Evolutionary conservation across 2,888 invertebrate genomes (phyloP), one percentile per base, ranked within the genome.

Genomic region (Globia sparganii): DNA sequence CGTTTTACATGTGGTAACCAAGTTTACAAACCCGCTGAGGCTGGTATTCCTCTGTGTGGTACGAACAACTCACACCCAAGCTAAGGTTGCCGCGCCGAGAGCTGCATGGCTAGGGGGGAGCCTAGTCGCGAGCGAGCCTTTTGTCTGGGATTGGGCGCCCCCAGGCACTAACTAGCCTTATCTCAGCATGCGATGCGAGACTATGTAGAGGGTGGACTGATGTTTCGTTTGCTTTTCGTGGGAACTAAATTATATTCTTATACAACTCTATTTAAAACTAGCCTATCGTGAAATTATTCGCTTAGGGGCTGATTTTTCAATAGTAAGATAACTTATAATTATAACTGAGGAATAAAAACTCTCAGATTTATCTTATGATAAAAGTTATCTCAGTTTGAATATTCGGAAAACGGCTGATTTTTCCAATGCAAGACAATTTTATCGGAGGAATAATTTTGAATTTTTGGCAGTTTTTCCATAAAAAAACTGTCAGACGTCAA

Each of bases 81-180:
- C 71, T 68, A 68, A 68, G 68, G 68, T 68, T 40, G 40, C 69
- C 65, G 69, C 25, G 66, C 28, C 25, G 40, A 65, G 69, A 70
- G 28, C 28, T 65, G 69, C 28, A 65, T 65, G 65, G 21, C 68
- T 59, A 59, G 68, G 68, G 61, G 68, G 34, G 61, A n/a, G 59
- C n/a, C 62, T 59, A 59, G 61, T 69, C 61, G 68, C 61, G 37
- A 62, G 37, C 69, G 69, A 21, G 37, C 6, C 40, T 65, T 13
- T 62, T 28, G 37, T n/a, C 18, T 34, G 61, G 21, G 11, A 61
- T n/a, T 1, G 5, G 53, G 25, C 58, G 34, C 58, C n/a, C 34
- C 37, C 65, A 40, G 15, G 65, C 28, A 64, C 37, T 21, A 21
- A 21, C 28, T 21, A 64, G 8, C 69, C 37, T 21, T 28, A 40